Conservation (phyloP, 2,888 invertebrate genomes). For the Linyphia triangularis region DNA sequence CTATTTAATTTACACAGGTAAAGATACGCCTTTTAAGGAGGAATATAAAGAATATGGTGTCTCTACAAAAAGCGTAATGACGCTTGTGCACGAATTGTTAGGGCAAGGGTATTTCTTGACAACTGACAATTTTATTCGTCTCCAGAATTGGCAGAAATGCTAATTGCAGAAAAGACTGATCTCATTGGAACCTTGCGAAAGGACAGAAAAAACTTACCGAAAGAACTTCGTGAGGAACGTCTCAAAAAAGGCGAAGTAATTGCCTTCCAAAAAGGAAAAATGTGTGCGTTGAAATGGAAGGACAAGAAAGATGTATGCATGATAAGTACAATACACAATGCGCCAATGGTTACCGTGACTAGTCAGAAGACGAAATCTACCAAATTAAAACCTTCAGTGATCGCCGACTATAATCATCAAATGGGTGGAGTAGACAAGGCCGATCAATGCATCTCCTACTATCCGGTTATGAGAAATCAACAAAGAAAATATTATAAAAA, state of each 20-base stretch:
- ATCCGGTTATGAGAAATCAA: conserved; percentile 27
- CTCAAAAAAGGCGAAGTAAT: conserved; percentile 47
- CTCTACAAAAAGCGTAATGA: conserved; percentile 28
- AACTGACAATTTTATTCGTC: conserved; percentile 59
- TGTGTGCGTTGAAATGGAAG: conserved; percentile 1
- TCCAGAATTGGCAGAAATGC: conserved; percentile 44
- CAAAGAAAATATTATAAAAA: conserved; percentile 44
- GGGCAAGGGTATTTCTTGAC: conserved; percentile 52
- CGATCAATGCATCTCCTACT: not conserved
- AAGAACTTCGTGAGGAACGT: not conserved
- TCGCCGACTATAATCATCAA: not conserved
- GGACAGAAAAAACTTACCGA: not conserved
- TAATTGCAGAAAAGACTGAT: conserved; percentile 20
- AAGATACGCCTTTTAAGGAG: not conserved
- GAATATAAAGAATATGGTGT: not conserved
- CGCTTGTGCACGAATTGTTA: conserved; percentile 49
- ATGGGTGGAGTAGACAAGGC: not conserved
- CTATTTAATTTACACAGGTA: conserved; percentile 42
- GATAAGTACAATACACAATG: not conserved
- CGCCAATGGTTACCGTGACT: not conserved
- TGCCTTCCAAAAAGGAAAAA: conserved; percentile 46
- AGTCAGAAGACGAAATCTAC: not conserved
- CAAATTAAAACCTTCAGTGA: not conserved
- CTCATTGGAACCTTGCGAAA: not conserved
- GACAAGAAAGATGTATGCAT: conserved; percentile 49